A percentile compares a stretch with the other conserved stretches of the same genome.
Evolutionary conservation across 2,888 invertebrate genomes (phyloP).

Genomic region (Fabriciana adippe): DNA sequence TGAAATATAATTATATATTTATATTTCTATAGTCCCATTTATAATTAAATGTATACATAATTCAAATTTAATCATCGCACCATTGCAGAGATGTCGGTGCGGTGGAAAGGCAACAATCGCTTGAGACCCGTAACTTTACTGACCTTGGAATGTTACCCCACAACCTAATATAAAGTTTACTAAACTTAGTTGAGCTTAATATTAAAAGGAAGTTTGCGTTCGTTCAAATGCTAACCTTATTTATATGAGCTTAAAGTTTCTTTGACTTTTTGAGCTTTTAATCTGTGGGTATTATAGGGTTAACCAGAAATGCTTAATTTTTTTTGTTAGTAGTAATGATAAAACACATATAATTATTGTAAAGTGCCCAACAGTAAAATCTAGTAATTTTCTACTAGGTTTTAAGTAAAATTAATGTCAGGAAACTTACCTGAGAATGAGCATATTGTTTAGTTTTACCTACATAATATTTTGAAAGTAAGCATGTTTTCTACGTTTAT

Average conservation of each 20-base stretch:
- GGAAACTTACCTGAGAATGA: too few species aligned
- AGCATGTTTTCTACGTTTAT: too few species aligned
- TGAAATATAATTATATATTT: too few species aligned
- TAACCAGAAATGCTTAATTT: constrained; percentile 4
- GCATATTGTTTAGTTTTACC: too few species aligned
- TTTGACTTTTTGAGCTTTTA: constrained; percentile 14
- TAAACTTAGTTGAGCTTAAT: constrained; percentile 30
- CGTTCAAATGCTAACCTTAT: constrained; percentile 24
- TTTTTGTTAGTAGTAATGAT: too few species aligned
- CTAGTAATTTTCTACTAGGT: too few species aligned
- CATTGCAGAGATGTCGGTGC: constrained; percentile 8
- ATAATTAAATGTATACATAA: constrained; percentile 7
- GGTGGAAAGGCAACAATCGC: constrained; percentile 26
- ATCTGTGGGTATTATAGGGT: constrained; percentile 8
- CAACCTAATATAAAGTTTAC: constrained; percentile 34
- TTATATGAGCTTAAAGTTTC: constrained; percentile 10
- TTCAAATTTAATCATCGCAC: constrained; percentile 21
- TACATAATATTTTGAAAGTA: too few species aligned
- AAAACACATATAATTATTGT: too few species aligned
- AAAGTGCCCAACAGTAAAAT: too few species aligned
- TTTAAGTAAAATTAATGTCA: too few species aligned
- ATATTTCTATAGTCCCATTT: neutral
- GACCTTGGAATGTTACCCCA: constrained; percentile 32
- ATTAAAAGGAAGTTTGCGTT: constrained; percentile 28
- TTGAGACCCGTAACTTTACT: constrained; percentile 29